Evolutionary conservation across 1,140 invertebrate species (phyloP).

Genomic region (Ceratina calcarata): DNA sequence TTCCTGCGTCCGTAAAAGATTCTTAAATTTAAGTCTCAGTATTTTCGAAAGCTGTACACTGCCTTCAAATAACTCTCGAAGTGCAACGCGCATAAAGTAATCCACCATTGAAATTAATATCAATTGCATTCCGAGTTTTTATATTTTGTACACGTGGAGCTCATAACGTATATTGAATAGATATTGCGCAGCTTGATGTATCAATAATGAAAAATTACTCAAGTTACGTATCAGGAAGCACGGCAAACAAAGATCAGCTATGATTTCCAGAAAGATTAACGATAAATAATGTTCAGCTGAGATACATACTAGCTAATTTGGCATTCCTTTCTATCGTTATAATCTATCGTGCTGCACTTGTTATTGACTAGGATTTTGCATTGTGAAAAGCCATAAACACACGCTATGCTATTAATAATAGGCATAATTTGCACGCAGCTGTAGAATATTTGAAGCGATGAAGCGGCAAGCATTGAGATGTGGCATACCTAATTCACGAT

Average conservation of each 20-base stretch:
- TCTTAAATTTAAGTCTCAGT: slow-evolving; percentile 53
- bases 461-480: slow-evolving; percentile 10
- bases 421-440: neutral
- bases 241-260: neutral
- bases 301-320: neutral
- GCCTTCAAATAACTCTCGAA: slow-evolving; percentile 41
- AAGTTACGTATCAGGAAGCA: neutral
- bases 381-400: slow-evolving; percentile 9
- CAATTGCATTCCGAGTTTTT: neutral
- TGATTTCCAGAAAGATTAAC: neutral
- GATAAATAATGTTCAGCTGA: neutral
- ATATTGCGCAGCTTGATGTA: too few species aligned
- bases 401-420: slow-evolving; percentile 6
- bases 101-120: slow-evolving; percentile 31
- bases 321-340: neutral
- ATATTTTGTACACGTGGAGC: neutral
- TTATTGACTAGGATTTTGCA: slow-evolving; percentile 13
- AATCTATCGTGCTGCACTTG: too few species aligned
- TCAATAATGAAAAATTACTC: slow-evolving; percentile 6
- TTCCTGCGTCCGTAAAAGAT: slow-evolving; percentile 45
- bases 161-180: neutral
- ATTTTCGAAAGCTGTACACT: slow-evolving; percentile 45
- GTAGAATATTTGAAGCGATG: slow-evolving; percentile 6
- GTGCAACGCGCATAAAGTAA: slow-evolving; percentile 12
- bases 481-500: neutral